A percentile compares a stretch with the other conserved stretches of the same genome.
These are phyloP conservation scores for Omphaloscelis lunosa DNA, from an alignment of 2,888 invertebrate genomes.

Conservation along the genomic window DNA sequence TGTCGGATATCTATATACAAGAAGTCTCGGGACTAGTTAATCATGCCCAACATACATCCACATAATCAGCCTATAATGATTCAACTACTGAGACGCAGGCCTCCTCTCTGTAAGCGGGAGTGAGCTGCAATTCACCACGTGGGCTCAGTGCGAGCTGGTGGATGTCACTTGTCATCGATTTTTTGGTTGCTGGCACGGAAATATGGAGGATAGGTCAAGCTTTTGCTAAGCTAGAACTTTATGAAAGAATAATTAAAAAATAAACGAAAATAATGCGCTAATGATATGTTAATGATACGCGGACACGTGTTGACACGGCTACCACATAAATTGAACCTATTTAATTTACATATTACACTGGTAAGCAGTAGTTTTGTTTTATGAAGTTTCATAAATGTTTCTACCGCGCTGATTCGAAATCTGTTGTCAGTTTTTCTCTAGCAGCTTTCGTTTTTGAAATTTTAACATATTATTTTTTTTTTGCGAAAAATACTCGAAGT, in stretches of 20 bases:
- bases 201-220: neutral
- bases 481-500: no score
- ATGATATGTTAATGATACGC: neutral
- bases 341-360: conserved; percentile 21
- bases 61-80: neutral
- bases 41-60: neutral
- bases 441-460: no score
- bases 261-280: no score
- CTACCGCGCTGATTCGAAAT: no score
- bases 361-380: no score
- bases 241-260: neutral
- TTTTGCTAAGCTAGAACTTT: neutral
- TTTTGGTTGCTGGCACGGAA: neutral
- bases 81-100: no score
- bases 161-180: neutral
- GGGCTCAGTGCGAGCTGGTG: neutral
- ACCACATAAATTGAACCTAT: neutral
- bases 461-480: no score
- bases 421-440: no score
- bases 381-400: no score
- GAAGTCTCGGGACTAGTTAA: neutral
- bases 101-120: neutral
- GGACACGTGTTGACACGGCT: neutral
- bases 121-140: neutral
- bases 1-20: neutral